Evolutionary conservation across 2,888 invertebrate species (phyloP), one percentile per base, ranked within the genome.

Genomic region (Orchesellides sinensis): DNA sequence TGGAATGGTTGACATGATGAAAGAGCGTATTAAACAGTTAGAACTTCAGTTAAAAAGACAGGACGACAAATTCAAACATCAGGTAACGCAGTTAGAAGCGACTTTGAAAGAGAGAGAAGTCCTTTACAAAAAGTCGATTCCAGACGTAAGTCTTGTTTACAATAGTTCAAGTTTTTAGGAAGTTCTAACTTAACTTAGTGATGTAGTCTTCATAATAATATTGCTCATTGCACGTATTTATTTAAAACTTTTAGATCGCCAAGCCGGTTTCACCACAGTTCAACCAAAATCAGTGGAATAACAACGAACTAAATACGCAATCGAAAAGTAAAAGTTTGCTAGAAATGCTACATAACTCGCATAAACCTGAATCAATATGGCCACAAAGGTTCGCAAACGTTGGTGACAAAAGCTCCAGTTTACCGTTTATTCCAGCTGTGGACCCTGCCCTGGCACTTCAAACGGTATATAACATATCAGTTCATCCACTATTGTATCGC

Each of bases 81-180:
- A 83, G 21, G 52, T 84, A 4, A 19, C 25, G 17, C 68, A 78
- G 21, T 47, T 85, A 10, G 84, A 85, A 83, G 54, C 90, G 68
- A 93, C 92, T 88, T 91, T 92, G 2, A 90, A 91, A 83, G 92
- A 93, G 89, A 92, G 94, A 27, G 89, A 77, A 69, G 32, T 54
- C 21, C 66, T 86, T 49, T 90, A 21, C 89, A 91, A 35, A 89
- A 93, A 74, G 21, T 80, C 82, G 45, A 84, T 74, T 61, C 83
- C 79, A 49, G 83, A 84, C 32, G 84, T 84, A 84, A 17, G 68
- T 12, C n/a, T n/a, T n/a, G n/a, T n/a, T n/a, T n/a, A 56, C 5
- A 56, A 12, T 14, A 40, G 10, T 2, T 40, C 4, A 2, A 40
- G 40, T 14, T 5, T 8, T 40, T 40, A n/a, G n/a, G n/a, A n/a